These are phyloP conservation scores for Drosophila yooni DNA, from an alignment of 2,888 invertebrate genomes.

Conservation along the genomic window DNA sequence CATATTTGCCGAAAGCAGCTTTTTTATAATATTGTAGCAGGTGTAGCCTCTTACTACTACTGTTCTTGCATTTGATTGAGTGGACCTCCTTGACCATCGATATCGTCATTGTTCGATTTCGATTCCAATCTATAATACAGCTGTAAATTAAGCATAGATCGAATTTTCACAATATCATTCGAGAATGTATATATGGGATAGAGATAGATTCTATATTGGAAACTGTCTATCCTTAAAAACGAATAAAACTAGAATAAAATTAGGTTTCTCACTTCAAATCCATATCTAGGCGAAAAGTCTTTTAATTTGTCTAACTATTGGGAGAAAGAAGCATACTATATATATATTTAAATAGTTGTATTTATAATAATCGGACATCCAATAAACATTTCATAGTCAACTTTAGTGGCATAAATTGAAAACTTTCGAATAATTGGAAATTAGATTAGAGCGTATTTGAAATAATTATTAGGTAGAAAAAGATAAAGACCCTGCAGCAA, in stretches of 20 bases:
- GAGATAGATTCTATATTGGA: not conserved
- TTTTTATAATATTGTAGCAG: conserved; percentile 58
- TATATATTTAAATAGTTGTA: not conserved
- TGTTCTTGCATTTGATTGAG: conserved; percentile 49
- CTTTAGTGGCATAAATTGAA: not conserved
- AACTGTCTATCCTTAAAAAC: not conserved
- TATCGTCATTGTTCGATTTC: conserved; percentile 30
- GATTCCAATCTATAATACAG: conserved; percentile 31
- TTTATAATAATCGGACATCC: not conserved
- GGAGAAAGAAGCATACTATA: too few species aligned
- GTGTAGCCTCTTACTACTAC: conserved; percentile 53
- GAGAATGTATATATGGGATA: not conserved
- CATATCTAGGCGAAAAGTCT: not conserved
- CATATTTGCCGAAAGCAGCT: conserved; percentile 76
- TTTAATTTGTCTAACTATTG: not conserved
- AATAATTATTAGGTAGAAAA: conserved; percentile 57
- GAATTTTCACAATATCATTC: conserved; percentile 8
- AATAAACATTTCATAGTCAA: not conserved
- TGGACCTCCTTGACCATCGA: conserved; percentile 26
- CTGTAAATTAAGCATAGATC: conserved; percentile 50
- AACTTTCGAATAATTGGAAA: conserved; percentile 26
- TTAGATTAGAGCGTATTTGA: conserved; percentile 31
- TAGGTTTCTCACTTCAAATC: not conserved
- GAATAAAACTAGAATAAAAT: not conserved
- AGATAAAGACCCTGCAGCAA: conserved; percentile 8